Evolutionary conservation across 2,113 vertebrate species (phyloP), one percentile per base, ranked within the genome.

Genomic region (Lynx canadensis): DNA sequence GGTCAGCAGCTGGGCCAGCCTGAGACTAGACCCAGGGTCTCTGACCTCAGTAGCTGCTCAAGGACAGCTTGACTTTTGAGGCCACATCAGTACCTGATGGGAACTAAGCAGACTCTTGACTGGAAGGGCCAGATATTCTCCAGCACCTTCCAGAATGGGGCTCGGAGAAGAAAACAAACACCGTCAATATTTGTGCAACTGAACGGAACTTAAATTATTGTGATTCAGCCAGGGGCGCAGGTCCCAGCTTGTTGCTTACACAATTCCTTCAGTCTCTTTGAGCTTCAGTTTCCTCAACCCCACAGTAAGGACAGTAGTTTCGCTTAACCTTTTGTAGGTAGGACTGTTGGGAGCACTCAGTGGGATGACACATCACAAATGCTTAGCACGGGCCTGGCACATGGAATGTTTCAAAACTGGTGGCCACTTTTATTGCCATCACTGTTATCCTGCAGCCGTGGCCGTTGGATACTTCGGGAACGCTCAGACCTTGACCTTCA

Each of bases 401-500:
- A 7, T 12, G 25, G 69, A 33, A 5, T 5, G 3, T 83, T 83
- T 76, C 38, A 48, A 27, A 91, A 14, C 9, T 7, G 36, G 45
- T 8, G 0, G 48, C 12, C 16, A 12, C 33, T 68, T 68, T 36
- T 55, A 11, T 80, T 55, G 3, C 50, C 25, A 1, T 63, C 52
- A 15, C 66, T 65, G 3, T 71, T 8, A 11, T 14, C 10, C 1
- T 66, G 11, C 2, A 4, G n/a, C 45, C 2, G 0, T 2, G 14
- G 65, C 71, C 71, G 79, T 27, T 38, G 60, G 33, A 63, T 5
- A 10, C 14, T 31, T 31, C 31, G 31, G 31, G n/a, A 25, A 19
- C 36, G 3, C 66, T 92, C 7, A 31, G 29, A 3, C 23, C 31
- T n/a, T 18, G 33, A 76, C 16, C 80, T 38, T 55, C 31, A 48